These are phyloP conservation scores for Rotaria macrura DNA, from an alignment of 2,888 invertebrate genomes.

Conservation along the genomic window DNA sequence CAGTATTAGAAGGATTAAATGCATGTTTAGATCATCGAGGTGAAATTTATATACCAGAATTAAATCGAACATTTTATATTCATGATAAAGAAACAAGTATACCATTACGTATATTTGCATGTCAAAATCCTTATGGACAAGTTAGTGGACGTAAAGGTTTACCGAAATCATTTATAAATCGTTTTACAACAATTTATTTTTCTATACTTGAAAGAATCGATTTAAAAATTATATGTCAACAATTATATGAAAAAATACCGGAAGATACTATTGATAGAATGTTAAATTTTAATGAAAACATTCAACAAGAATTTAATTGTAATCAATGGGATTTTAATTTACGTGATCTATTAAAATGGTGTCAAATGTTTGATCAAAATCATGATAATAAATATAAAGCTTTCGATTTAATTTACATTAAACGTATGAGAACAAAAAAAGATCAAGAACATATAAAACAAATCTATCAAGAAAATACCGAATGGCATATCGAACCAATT, in stretches of 20 bases:
- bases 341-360: conserved; percentile 85
- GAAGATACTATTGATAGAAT: conserved; percentile 60
- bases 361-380: conserved; percentile 58
- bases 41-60: conserved; percentile 85
- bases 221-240: conserved; percentile 26
- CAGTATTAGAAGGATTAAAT: conserved; percentile 92
- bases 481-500: conserved; percentile 48
- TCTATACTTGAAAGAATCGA: conserved; percentile 14
- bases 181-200: conserved; percentile 72
- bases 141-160: conserved; percentile 89
- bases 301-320: conserved; percentile 67
- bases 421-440: conserved; percentile 68
- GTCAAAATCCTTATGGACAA: conserved; percentile 89
- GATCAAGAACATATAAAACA: conserved; percentile 61
- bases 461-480: conserved; percentile 50
- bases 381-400: conserved; percentile 52
- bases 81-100: conserved; percentile 56
- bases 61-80: conserved; percentile 72
- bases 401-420: conserved; percentile 70
- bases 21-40: conserved; percentile 95
- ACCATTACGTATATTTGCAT: conserved; percentile 69
- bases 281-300: conserved; percentile 62
- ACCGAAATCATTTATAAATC: conserved; percentile 87
- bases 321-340: conserved; percentile 94
- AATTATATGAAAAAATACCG: conserved; percentile 58